Base-by-base conservation (phyloP, 2,888 invertebrate species). In the Crioceris asparagi region DNA sequence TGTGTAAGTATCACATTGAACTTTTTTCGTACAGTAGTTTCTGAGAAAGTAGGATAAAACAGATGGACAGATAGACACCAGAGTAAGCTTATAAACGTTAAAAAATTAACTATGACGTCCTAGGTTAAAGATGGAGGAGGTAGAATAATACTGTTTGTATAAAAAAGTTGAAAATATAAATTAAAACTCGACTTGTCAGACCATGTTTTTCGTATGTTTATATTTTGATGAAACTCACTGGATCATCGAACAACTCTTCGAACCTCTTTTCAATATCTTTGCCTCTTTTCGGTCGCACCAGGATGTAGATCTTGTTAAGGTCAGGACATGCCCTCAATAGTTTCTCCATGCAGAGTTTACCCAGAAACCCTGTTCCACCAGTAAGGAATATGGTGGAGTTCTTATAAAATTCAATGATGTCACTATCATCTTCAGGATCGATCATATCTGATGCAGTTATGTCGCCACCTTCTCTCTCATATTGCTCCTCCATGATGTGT, bases 161-260 rank as follows among this genome's bases (percentile, higher is more conserved):
- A n/a, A n/a, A n/a, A n/a, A n/a, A n/a, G n/a, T n/a, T n/a, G n/a
- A n/a, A n/a, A n/a, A n/a, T n/a, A n/a, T n/a, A n/a, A n/a, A n/a
- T n/a, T n/a, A n/a, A n/a, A n/a, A n/a, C n/a, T n/a, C n/a, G n/a
- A n/a, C n/a, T n/a, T n/a, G n/a, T n/a, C n/a, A n/a, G n/a, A n/a
- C n/a, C n/a, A n/a, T n/a, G n/a, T n/a, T n/a, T n/a, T n/a, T n/a
- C n/a, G n/a, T n/a, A n/a, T n/a, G n/a, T n/a, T n/a, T n/a, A n/a
- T n/a, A n/a, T n/a, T n/a, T n/a, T 10, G 4, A 14, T 29, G 3
- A 7, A 30, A 63, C 70, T 68, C 47, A 78, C 79, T 50, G 70
- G 68, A 45, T 75, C 71, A 30, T 72, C 71, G 41, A 75, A 72
- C 37, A 78, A 66, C 35, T 77, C 74, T 23, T 74, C 69, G 16